Evolutionary conservation across 2,888 invertebrate genomes (phyloP).

Genomic region (Hypselothyrea guttata): DNA sequence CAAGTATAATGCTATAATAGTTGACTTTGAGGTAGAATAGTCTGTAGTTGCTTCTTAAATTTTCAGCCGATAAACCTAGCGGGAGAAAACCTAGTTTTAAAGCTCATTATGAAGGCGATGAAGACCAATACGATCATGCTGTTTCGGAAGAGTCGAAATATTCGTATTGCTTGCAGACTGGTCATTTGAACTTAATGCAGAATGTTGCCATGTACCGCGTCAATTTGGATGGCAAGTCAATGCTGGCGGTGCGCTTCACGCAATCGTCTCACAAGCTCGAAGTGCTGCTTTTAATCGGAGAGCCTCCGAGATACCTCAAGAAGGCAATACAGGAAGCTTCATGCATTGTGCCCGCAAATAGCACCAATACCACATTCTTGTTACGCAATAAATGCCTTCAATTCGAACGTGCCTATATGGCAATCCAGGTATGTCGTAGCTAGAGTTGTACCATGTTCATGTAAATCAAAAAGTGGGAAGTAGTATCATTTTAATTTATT

Average conservation of each 20-base stretch:
- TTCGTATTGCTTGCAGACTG: conserved; percentile 1
- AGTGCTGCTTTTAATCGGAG: conserved; percentile 11
- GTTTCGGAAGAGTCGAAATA: conserved; percentile 19
- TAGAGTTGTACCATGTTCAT: too few relatives aligned
- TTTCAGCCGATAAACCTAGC: too few relatives aligned
- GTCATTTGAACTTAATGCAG: conserved; percentile 3
- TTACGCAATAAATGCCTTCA: conserved; percentile 45
- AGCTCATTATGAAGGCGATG: conserved; percentile 1
- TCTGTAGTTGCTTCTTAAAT: too few relatives aligned
- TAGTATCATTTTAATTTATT: too few relatives aligned
- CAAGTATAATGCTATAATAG: too few relatives aligned
- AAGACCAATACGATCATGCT: background rate
- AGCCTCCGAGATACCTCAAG: conserved; percentile 16
- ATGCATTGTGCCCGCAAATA: conserved; percentile 26
- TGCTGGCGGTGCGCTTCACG: conserved; percentile 47
- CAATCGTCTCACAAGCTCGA: conserved; percentile 33
- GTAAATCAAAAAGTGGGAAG: too few relatives aligned
- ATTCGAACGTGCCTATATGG: conserved; percentile 35
- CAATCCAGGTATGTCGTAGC: conserved; percentile 16
- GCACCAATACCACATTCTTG: conserved; percentile 26
- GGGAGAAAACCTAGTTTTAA: too few relatives aligned
- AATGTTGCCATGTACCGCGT: conserved; percentile 40
- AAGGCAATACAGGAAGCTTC: background rate
- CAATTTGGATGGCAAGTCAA: conserved; percentile 20
- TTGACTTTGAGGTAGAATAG: too few relatives aligned